A percentile compares a stretch with the other conserved stretches of the same genome.
Conservation (phyloP, 2,888 invertebrate species). For the Pristionchus japonicus region DNA sequence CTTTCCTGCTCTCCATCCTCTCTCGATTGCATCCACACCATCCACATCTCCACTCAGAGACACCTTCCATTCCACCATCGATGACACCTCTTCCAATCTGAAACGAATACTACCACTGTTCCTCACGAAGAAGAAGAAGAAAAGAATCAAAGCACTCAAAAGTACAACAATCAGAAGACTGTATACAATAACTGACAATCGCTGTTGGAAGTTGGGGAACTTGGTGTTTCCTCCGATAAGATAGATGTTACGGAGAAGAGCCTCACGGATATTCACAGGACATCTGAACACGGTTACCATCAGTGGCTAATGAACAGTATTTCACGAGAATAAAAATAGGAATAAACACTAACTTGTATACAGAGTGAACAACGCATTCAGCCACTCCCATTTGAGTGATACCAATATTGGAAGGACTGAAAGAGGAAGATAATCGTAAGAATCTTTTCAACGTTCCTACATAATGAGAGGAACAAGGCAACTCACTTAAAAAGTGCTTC, state of each 20-base stretch:
- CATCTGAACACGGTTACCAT: constrained; percentile 1
- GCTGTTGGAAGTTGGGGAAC: constrained; percentile 88
- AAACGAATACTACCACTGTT: too few species aligned
- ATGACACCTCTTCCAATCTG: constrained; percentile 53
- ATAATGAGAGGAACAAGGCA: background rate
- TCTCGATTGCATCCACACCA: constrained; percentile 56
- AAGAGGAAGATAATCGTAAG: background rate
- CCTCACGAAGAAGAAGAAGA: too few species aligned
- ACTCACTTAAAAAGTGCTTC: constrained; percentile 85
- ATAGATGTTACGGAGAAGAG: constrained; percentile 85
- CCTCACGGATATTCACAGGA: constrained; percentile 81
- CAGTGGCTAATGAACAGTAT: background rate
- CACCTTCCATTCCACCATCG: constrained; percentile 52
- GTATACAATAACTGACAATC: constrained; percentile 77
- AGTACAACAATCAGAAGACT: background rate
- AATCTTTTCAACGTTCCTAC: background rate
- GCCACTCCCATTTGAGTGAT: constrained; percentile 90
- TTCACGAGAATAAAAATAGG: background rate
- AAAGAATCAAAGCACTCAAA: background rate
- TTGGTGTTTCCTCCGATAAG: constrained; percentile 87
- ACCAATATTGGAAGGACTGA: constrained; percentile 91
- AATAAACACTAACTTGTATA: background rate
- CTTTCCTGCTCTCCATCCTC: constrained; percentile 59
- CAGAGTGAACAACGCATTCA: constrained; percentile 26
- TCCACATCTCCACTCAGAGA: constrained; percentile 41